Conservation (phyloP, 2,888 invertebrate genomes). For the Crossocerus cetratus region DNA sequence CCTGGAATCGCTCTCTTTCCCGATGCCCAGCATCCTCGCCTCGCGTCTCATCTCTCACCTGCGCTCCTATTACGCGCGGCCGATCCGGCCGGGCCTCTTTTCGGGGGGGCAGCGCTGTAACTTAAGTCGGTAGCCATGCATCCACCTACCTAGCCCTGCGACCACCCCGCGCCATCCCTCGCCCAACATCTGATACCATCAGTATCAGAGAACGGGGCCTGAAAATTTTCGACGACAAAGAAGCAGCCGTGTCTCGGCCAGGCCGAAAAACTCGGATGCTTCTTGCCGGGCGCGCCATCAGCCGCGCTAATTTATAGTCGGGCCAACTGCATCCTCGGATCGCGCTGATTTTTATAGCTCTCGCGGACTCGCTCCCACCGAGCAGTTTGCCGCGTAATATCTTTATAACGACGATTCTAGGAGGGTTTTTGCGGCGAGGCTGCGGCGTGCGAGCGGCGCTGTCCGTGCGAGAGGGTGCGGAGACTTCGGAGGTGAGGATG, state of each 20-base stretch:
- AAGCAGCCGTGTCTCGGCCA: no score
- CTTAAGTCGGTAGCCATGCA: not conserved
- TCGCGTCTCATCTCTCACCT: slow-evolving; percentile 7
- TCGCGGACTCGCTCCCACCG: no score
- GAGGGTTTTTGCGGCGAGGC: slow-evolving; percentile 21
- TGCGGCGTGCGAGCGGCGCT: slow-evolving; percentile 19
- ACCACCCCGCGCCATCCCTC: no score
- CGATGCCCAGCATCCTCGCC: slow-evolving; percentile 7
- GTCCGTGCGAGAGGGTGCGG: slow-evolving; percentile 3
- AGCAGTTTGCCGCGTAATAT: slow-evolving; percentile 48
- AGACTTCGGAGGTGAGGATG: slow-evolving; percentile 12
- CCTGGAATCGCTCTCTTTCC: slow-evolving; percentile 59
- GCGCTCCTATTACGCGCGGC: not conserved
- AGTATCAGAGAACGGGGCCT: no score
- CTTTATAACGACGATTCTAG: slow-evolving; percentile 47
- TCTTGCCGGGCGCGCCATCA: not conserved
- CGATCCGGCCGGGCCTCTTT: not conserved
- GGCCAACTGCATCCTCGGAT: not conserved
- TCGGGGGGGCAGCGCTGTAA: not conserved
- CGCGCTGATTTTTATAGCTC: no score
- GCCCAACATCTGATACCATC: no score
- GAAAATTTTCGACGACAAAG: no score
- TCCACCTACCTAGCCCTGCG: not conserved
- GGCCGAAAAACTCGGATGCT: not conserved
- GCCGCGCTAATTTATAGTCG: not conserved